These are phyloP conservation scores for Diaphora mendica DNA, from an alignment of 2,888 invertebrate species.

Conservation along the genomic window DNA sequence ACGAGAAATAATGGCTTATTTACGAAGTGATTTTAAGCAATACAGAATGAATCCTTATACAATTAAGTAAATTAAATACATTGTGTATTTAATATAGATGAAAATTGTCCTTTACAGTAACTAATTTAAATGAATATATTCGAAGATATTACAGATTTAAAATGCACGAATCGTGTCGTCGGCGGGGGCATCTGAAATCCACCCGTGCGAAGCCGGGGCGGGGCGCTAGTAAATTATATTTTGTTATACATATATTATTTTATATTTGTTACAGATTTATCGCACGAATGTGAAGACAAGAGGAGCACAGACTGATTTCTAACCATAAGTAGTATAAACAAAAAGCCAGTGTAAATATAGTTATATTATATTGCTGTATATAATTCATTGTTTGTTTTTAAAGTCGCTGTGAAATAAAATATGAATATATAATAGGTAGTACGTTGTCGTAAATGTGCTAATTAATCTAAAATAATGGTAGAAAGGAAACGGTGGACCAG, in stretches of 20 bases:
- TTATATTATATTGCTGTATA: conserved; percentile 2
- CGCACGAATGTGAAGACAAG: conserved; percentile 21
- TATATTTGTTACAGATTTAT: conserved; percentile 14
- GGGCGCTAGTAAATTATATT: too few relatives aligned
- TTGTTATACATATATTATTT: neutral
- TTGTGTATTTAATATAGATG: too few relatives aligned
- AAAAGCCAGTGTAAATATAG: conserved; percentile 11
- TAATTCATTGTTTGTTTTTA: conserved; percentile 4
- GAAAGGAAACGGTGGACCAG: neutral
- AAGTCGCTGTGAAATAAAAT: neutral
- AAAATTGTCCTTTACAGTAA: too few relatives aligned
- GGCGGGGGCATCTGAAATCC: too few relatives aligned
- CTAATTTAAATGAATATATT: too few relatives aligned
- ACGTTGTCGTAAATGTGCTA: neutral
- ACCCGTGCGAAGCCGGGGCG: too few relatives aligned
- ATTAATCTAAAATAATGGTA: neutral
- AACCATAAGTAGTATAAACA: conserved; percentile 11
- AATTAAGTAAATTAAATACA: too few relatives aligned
- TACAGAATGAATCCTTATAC: too few relatives aligned
- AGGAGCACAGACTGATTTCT: conserved; percentile 33
- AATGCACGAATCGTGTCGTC: too few relatives aligned
- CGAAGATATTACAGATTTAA: too few relatives aligned
- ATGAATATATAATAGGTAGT: neutral
- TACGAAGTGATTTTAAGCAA: too few relatives aligned
- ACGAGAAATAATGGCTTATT: too few relatives aligned